Base-by-base conservation (phyloP, 2,113 vertebrate species). In the Eulacestoma nigropectus region DNA sequence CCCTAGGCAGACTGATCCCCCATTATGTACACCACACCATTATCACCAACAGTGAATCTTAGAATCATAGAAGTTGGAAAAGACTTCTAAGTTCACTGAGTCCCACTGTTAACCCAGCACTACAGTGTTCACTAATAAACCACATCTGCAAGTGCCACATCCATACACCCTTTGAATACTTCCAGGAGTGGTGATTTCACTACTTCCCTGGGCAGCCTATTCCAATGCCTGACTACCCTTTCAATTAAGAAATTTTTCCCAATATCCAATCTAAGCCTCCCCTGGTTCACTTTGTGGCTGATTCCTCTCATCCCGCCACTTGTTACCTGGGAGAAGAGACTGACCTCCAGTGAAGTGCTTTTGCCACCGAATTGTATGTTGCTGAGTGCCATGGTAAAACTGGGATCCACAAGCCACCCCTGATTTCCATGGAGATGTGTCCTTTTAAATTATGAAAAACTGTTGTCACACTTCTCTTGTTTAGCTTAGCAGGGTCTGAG, bases 231-330 rank as follows among this genome's bases (percentile, higher is more conserved):
- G 32, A 20, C 12, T 32, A 80, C 17, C 14, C 23, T 46, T 59
- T 59, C 37, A 75, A 16, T 26, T 8, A 53, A 26, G 33, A 75
- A 30, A 6, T 46, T 67, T 67, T 82, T 25, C 46, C 16, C 41
- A 30, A 17, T 67, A 53, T 60, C 39, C 23, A 60, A 4, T n/a
- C n/a, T 75, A 74, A 75, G 42, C 20, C 39, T 60, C 13, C 12
- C 16, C 25, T 59, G 33, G 16, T 39, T 23, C 11, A 60, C 39
- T 23, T 33, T 52, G 52, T 30, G 39, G 9, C 29, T 0, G 0
- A 13, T 6, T 53, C 4, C n/a, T 53, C 53, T 89, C 11, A 25
- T n/a, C 29, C 60, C 39, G 20, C 20, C 23, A 6, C 4, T 22
- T n/a, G 23, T 22, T 30, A 21, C 29, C 10, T 46, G 46, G 27